phyloP scores from a whole-genome alignment of 2,113 vertebrate species.

The Elgaria multicarinata region DNA sequence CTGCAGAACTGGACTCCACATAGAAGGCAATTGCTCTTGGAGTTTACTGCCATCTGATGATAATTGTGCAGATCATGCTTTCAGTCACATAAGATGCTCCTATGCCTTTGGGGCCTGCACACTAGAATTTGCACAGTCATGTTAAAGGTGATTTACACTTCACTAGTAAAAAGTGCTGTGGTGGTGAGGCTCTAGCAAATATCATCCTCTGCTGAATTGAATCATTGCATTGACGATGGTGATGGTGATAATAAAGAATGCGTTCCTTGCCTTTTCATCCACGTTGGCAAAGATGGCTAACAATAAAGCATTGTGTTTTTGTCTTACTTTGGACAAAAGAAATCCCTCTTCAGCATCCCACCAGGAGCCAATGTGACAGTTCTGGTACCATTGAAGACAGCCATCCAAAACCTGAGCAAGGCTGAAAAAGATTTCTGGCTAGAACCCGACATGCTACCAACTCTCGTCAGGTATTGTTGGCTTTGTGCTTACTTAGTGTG shows the following conservation, averaged over 20 bases:
- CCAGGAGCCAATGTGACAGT: slow-evolving; percentile 80
- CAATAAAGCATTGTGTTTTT: slow-evolving; percentile 43
- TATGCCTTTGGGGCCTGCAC: neutral
- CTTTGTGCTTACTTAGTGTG: neutral
- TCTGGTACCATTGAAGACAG: slow-evolving; percentile 81
- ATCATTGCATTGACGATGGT: neutral
- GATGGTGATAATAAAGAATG: neutral
- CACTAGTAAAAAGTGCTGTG: neutral
- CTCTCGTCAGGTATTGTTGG: slow-evolving; percentile 81
- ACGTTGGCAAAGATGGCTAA: neutral
- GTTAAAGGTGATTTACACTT: neutral
- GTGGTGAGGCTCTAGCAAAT: neutral
- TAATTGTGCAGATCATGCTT: neutral
- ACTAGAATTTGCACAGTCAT: neutral
- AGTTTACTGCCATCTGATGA: slow-evolving; percentile 12
- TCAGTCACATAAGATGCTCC: neutral
- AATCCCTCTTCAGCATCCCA: slow-evolving; percentile 73
- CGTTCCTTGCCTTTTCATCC: neutral
- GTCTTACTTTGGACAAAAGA: slow-evolving; percentile 73
- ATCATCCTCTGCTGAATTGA: neutral
- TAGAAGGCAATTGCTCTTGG: neutral
- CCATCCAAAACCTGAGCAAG: slow-evolving; percentile 74
- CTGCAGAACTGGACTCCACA: neutral
- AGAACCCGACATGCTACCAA: slow-evolving; percentile 74
- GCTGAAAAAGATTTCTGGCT: slow-evolving; percentile 81